Conservation (phyloP, 2,113 vertebrate genomes). For the Lagopus muta region DNA sequence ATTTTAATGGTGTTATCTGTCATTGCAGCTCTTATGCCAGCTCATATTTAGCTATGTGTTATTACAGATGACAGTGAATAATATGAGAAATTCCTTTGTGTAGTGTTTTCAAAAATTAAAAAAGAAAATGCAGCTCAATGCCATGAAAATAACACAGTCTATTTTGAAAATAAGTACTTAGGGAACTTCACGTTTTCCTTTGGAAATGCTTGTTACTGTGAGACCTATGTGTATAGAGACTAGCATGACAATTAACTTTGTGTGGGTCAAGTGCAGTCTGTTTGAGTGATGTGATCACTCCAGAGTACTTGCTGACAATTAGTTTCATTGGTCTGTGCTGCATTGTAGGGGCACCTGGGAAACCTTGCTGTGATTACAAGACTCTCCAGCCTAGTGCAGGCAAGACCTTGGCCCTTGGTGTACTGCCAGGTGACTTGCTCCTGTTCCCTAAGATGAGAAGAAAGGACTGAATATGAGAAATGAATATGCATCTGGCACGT, state of each 20-base stretch:
- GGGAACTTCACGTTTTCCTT: not conserved
- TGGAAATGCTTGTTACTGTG: not conserved
- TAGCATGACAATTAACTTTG: not conserved
- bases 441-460: not conserved
- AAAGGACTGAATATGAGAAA: not conserved
- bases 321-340: not conserved
- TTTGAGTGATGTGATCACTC: not conserved
- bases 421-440: not conserved
- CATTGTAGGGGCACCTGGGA: not conserved
- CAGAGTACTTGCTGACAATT: not conserved
- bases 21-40: not conserved
- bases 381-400: not conserved
- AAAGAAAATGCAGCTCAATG: not conserved
- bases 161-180: not conserved
- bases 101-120: not conserved
- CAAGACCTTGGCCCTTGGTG: not conserved
- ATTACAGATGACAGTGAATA: not conserved
- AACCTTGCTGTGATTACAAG: not conserved
- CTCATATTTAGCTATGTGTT: not conserved
- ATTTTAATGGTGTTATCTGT: not conserved
- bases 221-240: not conserved
- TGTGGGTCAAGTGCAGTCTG: constrained; percentile 11
- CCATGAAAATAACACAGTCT: not conserved
- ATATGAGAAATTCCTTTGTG: not conserved
- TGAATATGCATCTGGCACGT: not conserved